phyloP scores from a whole-genome alignment of 1,140 invertebrate species.

The Daktulosphaira vitifoliae region DNA sequence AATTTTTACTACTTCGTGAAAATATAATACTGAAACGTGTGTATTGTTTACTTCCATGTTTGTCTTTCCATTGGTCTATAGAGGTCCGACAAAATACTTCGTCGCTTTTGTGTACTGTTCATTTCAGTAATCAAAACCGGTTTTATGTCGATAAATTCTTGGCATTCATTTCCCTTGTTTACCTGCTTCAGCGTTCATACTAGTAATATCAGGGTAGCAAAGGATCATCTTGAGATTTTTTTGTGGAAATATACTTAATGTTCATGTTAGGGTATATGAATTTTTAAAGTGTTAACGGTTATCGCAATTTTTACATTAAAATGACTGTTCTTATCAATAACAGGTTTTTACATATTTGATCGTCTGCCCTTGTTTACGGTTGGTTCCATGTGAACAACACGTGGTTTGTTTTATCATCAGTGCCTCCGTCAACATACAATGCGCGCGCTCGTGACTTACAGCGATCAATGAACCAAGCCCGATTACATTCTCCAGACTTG shows the following conservation, averaged over 20 bases:
- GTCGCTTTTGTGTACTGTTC: neutral
- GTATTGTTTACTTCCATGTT: too few species aligned
- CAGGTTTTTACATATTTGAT: too few species aligned
- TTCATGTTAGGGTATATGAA: too few species aligned
- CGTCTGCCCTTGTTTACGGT: too few species aligned
- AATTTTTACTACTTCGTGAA: too few species aligned
- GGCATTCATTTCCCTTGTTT: constrained; percentile 32
- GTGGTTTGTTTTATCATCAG: neutral
- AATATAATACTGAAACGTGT: neutral
- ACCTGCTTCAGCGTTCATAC: neutral
- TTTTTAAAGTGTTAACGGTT: too few species aligned
- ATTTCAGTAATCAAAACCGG: constrained; percentile 24
- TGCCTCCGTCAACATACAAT: neutral
- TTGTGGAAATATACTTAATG: too few species aligned
- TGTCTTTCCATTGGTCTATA: neutral
- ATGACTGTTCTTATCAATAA: too few species aligned
- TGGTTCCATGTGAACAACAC: constrained; percentile 25
- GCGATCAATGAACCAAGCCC: constrained; percentile 32
- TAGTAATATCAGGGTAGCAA: too few species aligned
- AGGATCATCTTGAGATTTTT: too few species aligned
- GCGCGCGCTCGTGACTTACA: constrained; percentile 22
- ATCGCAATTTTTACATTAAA: too few species aligned
- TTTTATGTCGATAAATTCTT: constrained; percentile 30
- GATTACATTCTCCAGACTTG: too few species aligned
- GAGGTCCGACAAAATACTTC: neutral